phyloP scores from a whole-genome alignment of 1,140 invertebrate species.

The Leptonema lineaticorne region DNA sequence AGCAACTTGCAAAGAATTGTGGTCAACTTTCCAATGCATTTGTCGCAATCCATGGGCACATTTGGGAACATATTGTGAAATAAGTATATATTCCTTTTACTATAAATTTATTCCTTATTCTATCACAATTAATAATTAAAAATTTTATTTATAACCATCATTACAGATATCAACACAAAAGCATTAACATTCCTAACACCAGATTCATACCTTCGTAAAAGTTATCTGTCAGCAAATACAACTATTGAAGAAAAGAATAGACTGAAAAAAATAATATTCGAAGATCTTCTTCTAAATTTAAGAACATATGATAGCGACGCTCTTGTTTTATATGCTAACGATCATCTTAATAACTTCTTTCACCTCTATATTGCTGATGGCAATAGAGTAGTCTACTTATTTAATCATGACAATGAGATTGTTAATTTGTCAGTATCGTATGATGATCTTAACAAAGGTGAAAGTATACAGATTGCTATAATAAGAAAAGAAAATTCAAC shows the following conservation, averaged over 20 bases:
- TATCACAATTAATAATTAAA: conserved; percentile 20
- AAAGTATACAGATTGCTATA: conserved; percentile 83
- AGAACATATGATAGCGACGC: conserved; percentile 82
- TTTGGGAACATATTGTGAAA: conserved; percentile 84
- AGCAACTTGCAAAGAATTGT: conserved; percentile 85
- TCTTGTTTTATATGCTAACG: conserved; percentile 86
- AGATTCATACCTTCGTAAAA: conserved; percentile 76
- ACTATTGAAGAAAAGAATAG: conserved; percentile 64
- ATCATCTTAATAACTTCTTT: conserved; percentile 92
- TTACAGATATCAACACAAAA: conserved; percentile 86
- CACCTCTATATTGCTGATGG: conserved; percentile 82
- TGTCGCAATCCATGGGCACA: conserved; percentile 90
- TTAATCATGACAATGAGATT: conserved; percentile 79
- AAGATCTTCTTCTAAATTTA: conserved; percentile 82
- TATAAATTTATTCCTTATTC: conserved; percentile 14
- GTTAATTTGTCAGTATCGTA: conserved; percentile 75
- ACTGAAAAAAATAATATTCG: conserved; percentile 71
- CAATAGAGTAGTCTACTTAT: conserved; percentile 75
- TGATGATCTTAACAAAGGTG: conserved; percentile 73
- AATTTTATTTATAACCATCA: conserved; percentile 26
- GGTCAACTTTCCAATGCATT: conserved; percentile 89
- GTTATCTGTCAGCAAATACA: conserved; percentile 66
- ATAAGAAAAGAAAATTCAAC: conserved; percentile 71
- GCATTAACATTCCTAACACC: conserved; percentile 84
- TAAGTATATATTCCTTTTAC: conserved; percentile 58